These are phyloP conservation scores for Haliclystus octoradiatus DNA, from an alignment of 30 jellyfish, hydroid and myxozoan genomes.

Conservation along the genomic window DNA sequence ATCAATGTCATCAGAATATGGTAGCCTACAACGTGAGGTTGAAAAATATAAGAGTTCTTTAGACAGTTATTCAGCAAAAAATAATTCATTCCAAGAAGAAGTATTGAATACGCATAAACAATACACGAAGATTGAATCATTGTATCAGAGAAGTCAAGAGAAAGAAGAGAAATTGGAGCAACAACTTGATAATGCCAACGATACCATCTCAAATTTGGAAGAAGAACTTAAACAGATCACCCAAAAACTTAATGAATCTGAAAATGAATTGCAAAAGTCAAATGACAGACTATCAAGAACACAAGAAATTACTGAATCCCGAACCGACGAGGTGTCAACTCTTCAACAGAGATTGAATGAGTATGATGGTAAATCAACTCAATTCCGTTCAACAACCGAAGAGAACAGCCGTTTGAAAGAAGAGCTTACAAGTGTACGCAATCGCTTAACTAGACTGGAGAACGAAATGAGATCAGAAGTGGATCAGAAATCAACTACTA, in stretches of 20 bases:
- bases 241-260: conserved; percentile 29
- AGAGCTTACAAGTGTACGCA: conserved; percentile 34
- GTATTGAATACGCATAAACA: conserved; percentile 72
- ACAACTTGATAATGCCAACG: conserved; percentile 76
- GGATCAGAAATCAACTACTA: conserved; percentile 23
- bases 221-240: conserved; percentile 42
- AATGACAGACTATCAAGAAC: conserved; percentile 44
- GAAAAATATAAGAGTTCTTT: conserved; percentile 43
- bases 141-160: conserved; percentile 58
- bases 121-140: conserved; percentile 77
- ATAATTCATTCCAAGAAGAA: conserved; percentile 73
- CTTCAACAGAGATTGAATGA: conserved; percentile 61
- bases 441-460: conserved; percentile 46
- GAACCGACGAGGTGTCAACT: conserved; percentile 54
- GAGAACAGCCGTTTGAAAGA: conserved; percentile 71
- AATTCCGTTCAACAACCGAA: conserved; percentile 39
- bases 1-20: conserved; percentile 38
- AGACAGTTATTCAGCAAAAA: conserved; percentile 38
- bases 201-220: conserved; percentile 39
- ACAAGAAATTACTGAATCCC: conserved; percentile 36
- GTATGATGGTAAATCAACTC: conserved; percentile 36
- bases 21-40: conserved; percentile 41
- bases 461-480: conserved; percentile 53
- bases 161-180: conserved; percentile 79
- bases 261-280: conserved; percentile 47